Evolutionary conservation across 2,113 vertebrate species (phyloP), one percentile per base, ranked within the genome.

Genomic region (Ochotona curzoniae): DNA sequence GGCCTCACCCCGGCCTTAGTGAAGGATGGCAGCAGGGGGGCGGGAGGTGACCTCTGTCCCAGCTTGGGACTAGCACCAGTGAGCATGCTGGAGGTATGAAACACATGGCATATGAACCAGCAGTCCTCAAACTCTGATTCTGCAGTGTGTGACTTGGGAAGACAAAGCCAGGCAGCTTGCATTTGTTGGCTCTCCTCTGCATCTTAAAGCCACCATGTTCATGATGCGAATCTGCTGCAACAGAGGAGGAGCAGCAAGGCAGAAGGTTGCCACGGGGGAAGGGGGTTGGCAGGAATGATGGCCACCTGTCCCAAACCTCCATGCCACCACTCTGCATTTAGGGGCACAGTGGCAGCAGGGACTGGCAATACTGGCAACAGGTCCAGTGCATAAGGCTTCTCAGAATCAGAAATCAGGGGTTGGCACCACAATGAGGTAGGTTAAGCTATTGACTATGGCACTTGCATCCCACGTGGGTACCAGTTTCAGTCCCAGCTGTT

Each of bases 41-140:
- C 12, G 54, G 12, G 54, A 18, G 14, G 54, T 4, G 75, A 90
- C 44, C 87, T 87, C 95, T 89, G 38, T 57, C 54, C 54, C 54
- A 89, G 73, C 85, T 90, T 32, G 12, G 88, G 86, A 94, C 88
- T 66, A 83, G 71, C 91, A 84, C 49, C 78, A 32, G 75, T 79
- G 76, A 93, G 38, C 95, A 84, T 64, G 20, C 1, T 44, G 15
- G 63, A 83, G 44, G 64, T 1, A 79, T 30, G 80, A 82, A 94
- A 95, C 60, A 74, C 92, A 57, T 0, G 90, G 81, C 95, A 88
- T 87, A 87, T 44, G 90, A 96, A 96, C 54, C 87, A 64, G 3
- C 0, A 2, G 47, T 85, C 64, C 85, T 96, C 86, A 83, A 84
- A 89, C 83, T 10, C 57, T 61, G 83, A 20, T 82, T 69, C 75